Conservation (phyloP, 2,797 vertebrate species). For the Psittacula echo region DNA sequence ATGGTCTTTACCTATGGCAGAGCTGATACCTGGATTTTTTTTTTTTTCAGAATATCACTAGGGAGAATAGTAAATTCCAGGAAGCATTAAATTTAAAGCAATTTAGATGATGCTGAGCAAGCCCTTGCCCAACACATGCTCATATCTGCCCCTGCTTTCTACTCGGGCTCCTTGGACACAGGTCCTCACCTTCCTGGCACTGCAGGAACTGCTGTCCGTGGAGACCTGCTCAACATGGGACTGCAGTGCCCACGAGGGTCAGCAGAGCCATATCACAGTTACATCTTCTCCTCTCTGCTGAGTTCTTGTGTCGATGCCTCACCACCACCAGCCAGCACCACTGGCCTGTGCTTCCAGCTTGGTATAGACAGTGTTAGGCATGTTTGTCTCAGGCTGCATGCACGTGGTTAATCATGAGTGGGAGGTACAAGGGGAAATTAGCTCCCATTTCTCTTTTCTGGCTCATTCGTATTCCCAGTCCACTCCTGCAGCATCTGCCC, state of each 20-base stretch:
- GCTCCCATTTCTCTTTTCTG: not conserved
- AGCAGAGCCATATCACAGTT: not conserved
- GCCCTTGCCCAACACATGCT: not conserved
- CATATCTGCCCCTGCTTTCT: not conserved
- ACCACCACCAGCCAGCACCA: not conserved
- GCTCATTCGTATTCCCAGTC: not conserved
- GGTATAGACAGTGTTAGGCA: not conserved
- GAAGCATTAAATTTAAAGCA: not conserved
- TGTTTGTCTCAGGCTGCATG: not conserved
- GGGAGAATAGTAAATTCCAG: not conserved
- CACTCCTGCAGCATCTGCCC: not conserved
- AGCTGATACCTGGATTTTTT: not conserved
- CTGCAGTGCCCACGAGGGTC: not conserved
- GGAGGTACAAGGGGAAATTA: not conserved
- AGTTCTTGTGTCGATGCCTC: not conserved
- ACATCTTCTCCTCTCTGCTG: not conserved
- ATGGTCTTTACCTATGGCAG: not conserved
- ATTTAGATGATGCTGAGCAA: not conserved
- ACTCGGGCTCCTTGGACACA: not conserved
- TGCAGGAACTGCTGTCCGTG: fast-evolving
- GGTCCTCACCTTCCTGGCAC: not conserved
- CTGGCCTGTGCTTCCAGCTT: not conserved
- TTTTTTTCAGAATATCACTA: not conserved
- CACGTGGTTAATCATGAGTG: not conserved
- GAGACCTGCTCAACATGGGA: not conserved